These are phyloP conservation scores for Pyralis farinalis DNA, from an alignment of 2,888 invertebrate species.

Conservation along the genomic window DNA sequence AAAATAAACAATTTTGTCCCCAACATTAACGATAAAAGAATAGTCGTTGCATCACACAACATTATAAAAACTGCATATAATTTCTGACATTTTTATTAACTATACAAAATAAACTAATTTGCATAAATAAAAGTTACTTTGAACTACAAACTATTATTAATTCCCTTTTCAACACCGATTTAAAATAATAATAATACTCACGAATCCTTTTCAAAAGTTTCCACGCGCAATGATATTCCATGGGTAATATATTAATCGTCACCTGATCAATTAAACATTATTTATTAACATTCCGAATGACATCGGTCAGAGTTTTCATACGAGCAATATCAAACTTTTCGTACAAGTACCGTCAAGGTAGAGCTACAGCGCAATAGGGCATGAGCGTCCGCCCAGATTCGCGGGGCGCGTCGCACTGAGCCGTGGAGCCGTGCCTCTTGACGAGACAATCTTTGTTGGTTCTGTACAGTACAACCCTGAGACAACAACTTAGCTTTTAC, in stretches of 20 bases:
- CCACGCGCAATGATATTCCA: constrained; percentile 23
- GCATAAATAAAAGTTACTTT: no score
- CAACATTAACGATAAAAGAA: no score
- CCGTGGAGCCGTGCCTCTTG: constrained; percentile 55
- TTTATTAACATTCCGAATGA: constrained; percentile 1
- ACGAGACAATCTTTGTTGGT: constrained; percentile 74
- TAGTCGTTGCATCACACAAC: no score
- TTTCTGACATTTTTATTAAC: no score
- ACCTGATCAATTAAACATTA: neutral
- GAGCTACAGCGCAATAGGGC: constrained; percentile 40
- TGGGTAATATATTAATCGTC: neutral
- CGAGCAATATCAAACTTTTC: constrained; percentile 22
- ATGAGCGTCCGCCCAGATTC: constrained; percentile 54
- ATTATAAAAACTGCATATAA: no score
- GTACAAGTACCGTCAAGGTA: constrained; percentile 25
- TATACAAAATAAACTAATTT: no score
- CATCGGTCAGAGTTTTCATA: constrained; percentile 12
- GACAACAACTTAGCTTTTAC: constrained; percentile 72
- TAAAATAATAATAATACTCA: constrained; percentile 36
- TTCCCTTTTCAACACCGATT: neutral
- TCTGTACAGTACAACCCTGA: constrained; percentile 48
- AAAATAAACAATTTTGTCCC: no score
- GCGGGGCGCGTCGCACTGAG: constrained; percentile 69
- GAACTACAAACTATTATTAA: no score
- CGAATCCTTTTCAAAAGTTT: constrained; percentile 42